Conservation (phyloP, 2,113 vertebrate genomes). For the Plectropomus leopardus region DNA sequence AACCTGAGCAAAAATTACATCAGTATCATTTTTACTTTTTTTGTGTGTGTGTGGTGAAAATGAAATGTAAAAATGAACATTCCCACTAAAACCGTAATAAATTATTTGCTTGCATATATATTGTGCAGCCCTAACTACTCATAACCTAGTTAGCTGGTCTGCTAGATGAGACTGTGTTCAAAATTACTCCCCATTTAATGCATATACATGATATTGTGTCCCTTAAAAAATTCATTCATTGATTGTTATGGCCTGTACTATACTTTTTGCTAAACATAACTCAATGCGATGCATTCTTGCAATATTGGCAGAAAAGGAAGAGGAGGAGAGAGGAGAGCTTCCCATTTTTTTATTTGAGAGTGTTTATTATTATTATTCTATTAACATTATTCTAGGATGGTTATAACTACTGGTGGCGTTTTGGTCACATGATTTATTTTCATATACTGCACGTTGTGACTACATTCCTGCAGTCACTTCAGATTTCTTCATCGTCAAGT, state of each 20-base stretch:
- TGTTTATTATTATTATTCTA: no score
- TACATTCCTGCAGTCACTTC: no score
- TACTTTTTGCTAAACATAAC: not conserved
- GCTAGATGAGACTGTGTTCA: no score
- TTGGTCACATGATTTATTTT: not conserved
- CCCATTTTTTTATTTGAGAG: not conserved
- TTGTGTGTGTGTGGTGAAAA: no score
- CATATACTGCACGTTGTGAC: not conserved
- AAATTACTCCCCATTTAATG: not conserved
- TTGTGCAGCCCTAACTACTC: no score
- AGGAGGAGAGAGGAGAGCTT: not conserved
- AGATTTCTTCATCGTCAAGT: slow-evolving; percentile 8
- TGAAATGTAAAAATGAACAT: no score
- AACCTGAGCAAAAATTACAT: no score
- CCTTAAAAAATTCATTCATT: no score
- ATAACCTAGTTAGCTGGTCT: no score
- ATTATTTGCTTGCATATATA: no score
- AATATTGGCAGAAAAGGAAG: not conserved
- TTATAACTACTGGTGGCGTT: not conserved
- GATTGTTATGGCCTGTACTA: not conserved
- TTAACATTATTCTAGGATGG: not conserved
- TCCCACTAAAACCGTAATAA: no score
- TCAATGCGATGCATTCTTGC: not conserved
- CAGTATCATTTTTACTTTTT: no score
- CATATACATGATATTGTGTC: not conserved